Evolutionary conservation across 2,797 vertebrate species (phyloP).

Genomic region (Mionectes olivaceus): DNA sequence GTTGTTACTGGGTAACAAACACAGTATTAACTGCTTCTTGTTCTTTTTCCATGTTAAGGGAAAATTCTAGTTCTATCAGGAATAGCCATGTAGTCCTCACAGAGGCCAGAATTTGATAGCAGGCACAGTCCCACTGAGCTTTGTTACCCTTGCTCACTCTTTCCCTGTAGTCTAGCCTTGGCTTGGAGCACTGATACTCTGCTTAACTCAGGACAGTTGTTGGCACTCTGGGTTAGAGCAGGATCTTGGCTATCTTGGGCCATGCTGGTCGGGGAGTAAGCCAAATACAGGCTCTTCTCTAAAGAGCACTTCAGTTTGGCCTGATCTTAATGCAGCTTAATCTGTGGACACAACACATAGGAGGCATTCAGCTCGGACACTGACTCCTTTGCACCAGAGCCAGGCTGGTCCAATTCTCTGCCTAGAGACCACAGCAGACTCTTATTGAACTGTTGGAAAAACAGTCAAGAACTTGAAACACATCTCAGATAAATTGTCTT

Average conservation of each 20-base stretch:
- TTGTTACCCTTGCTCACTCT: not conserved
- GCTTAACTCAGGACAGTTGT: not conserved
- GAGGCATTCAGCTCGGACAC: not conserved
- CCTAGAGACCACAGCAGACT: not conserved
- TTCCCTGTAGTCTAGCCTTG: not conserved
- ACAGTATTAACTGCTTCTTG: not conserved
- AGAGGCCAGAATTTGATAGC: not conserved
- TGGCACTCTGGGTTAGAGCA: not conserved
- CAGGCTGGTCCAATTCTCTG: not conserved
- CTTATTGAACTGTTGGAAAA: not conserved
- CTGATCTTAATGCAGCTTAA: not conserved
- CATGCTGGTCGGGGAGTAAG: accelerated
- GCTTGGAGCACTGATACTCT: not conserved
- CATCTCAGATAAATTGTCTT: not conserved
- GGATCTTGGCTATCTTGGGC: not conserved
- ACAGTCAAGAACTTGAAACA: not conserved
- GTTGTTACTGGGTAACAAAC: not conserved
- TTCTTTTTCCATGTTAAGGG: not conserved
- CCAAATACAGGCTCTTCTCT: not conserved
- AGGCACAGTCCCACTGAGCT: not conserved
- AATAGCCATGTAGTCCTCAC: not conserved
- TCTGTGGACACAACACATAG: not conserved
- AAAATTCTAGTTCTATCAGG: not conserved
- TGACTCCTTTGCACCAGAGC: not conserved
- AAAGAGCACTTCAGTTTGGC: not conserved